Base-by-base conservation (phyloP, 2,888 invertebrate genomes). In the Chydorus sphaericus region DNA sequence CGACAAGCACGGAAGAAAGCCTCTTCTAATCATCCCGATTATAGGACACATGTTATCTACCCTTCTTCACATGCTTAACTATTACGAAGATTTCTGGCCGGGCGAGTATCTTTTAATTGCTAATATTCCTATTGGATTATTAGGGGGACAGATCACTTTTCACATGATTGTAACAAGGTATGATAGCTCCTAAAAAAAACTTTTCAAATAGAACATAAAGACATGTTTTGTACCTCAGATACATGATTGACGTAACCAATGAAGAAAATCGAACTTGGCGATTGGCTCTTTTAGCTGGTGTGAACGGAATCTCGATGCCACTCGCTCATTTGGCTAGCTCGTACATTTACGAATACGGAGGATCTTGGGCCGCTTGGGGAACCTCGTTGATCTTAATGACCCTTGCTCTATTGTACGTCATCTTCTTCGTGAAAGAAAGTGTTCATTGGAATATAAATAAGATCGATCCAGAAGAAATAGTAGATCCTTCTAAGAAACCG, bases 51-150 rank as follows among this genome's bases (percentile, higher is more conserved):
- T 55, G 7, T 26, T 55, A 20, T 48, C 48, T 16, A 33, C 33
- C 16, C n/a, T 48, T 7, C 31, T 33, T 8, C 31, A 31, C 28
- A 49, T 48, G 4, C n/a, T 28, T 1, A 49, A 49, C 36, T 48
- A 20, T 26, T 28, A 38, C 4, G n/a, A n/a, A 11, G 28, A 20
- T 14, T 16, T n/a, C 4, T 49, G 30, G 16, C 49, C 55, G 14
- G 48, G 26, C 6, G 55, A 55, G 20, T 55, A 55, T 49, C 30
- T 55, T 36, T 36, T 55, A 10, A 30, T 55, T 14, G 48, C 55
- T n/a, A 33, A 31, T 8, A 20, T 55, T 28, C 49, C 49, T 14
- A 20, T 55, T 14, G 55, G 55, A 14, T 23, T 55, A 7, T 48
- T 49, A 16, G 55, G 55, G 14, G 48, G 49, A 8, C 31, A 29